Percentiles rank a stretch among this genome's conserved stretches.
phyloP scores from a whole-genome alignment of 2,888 invertebrate species.

The Euproctis similis region DNA sequence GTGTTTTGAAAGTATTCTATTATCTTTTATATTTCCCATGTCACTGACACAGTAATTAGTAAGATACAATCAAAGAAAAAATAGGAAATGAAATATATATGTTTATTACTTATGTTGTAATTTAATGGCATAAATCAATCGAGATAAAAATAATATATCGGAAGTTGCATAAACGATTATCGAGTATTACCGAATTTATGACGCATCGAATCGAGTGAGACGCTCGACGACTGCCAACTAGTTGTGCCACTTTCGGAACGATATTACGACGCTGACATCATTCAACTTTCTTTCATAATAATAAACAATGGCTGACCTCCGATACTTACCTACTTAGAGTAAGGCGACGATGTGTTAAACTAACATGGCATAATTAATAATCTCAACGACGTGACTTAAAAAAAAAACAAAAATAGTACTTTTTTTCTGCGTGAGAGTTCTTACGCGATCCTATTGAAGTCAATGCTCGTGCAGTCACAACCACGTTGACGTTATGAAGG shows the following conservation, averaged over 20 bases:
- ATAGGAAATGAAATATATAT: constrained; percentile 4
- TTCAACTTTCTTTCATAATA: constrained; percentile 53
- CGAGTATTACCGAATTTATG: constrained; percentile 47
- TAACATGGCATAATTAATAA: no score
- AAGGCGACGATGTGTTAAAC: no score
- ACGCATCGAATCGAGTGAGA: constrained; percentile 52
- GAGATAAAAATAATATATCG: constrained; percentile 40
- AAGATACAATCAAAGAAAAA: constrained; percentile 10
- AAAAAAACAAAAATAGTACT: no score
- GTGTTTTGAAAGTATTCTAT: constrained; percentile 1
- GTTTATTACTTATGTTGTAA: constrained; percentile 30
- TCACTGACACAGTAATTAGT: no score
- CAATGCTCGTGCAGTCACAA: constrained; percentile 35
- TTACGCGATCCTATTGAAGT: constrained; percentile 50
- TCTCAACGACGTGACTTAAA: no score
- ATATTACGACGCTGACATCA: constrained; percentile 59
- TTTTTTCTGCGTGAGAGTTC: constrained; percentile 50
- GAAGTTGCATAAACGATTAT: constrained; percentile 54
- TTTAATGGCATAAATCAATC: constrained; percentile 40
- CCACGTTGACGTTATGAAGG: constrained; percentile 54
- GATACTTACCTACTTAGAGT: no score
- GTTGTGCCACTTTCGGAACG: constrained; percentile 46
- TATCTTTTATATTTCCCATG: constrained; percentile 6
- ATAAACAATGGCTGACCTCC: constrained; percentile 49
- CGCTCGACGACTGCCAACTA: constrained; percentile 44